Conservation (phyloP, 1,140 invertebrate genomes). For the Lepidurus apus region DNA sequence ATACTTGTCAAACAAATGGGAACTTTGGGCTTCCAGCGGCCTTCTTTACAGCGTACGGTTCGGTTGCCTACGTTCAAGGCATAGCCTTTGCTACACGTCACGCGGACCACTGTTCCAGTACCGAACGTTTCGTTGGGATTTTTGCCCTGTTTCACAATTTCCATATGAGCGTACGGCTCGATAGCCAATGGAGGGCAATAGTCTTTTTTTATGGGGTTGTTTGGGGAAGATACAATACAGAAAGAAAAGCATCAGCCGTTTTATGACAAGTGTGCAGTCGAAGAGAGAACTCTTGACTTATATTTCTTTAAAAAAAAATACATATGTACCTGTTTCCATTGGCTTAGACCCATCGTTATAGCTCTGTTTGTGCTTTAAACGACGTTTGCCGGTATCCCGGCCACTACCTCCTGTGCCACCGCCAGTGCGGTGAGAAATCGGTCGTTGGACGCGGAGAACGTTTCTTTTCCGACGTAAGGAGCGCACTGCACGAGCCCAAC, state of each 20-base stretch:
- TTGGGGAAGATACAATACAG: not conserved
- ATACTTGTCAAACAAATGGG: slow-evolving; percentile 69
- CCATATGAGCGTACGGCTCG: slow-evolving; percentile 59
- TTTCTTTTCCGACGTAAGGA: not conserved
- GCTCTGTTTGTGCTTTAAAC: not conserved
- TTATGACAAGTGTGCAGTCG: not conserved
- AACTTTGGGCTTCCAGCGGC: slow-evolving; percentile 71
- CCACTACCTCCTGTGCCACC: not conserved
- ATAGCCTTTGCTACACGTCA: slow-evolving; percentile 68
- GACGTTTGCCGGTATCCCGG: not conserved
- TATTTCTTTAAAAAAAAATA: not conserved
- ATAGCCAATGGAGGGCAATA: slow-evolving; percentile 55
- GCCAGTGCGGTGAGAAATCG: not conserved
- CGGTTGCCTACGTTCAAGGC: slow-evolving; percentile 64
- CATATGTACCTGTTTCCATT: slow-evolving; percentile 11
- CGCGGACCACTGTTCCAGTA: slow-evolving; percentile 59
- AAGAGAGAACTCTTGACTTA: not conserved
- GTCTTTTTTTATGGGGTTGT: slow-evolving; percentile 33
- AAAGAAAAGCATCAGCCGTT: not conserved
- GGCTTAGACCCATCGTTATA: not conserved
- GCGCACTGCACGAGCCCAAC: slow-evolving; percentile 59
- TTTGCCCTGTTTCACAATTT: slow-evolving; percentile 53
- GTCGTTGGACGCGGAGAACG: not conserved
- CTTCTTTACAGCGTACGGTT: slow-evolving; percentile 68
- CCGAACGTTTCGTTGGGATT: slow-evolving; percentile 43